Percentiles rank a stretch among this genome's conserved stretches.
Conservation (phyloP, 2,113 vertebrate genomes). For the Asarcornis scutulata region DNA sequence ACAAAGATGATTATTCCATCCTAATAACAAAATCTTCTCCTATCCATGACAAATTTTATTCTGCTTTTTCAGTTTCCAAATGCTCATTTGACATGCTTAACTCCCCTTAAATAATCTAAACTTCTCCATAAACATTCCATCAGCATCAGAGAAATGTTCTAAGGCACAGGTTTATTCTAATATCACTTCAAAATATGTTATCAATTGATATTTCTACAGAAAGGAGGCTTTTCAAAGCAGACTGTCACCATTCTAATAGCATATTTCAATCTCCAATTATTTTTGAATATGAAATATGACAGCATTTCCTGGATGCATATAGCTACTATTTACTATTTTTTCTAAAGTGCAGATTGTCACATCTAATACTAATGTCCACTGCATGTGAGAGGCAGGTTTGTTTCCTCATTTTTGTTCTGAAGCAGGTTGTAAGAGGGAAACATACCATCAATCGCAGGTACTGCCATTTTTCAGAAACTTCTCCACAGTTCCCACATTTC, state of each 20-base stretch:
- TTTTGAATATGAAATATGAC: background rate
- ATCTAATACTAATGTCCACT: background rate
- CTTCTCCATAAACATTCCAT: background rate
- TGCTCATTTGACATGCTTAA: background rate
- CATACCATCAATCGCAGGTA: constrained; percentile 89
- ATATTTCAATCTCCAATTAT: background rate
- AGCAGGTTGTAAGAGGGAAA: background rate
- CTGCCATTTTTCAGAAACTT: constrained; percentile 96
- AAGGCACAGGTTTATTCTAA: background rate
- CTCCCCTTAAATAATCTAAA: background rate
- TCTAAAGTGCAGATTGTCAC: background rate
- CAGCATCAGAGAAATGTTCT: background rate
- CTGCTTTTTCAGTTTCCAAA: background rate
- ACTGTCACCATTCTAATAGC: background rate
- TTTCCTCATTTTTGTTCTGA: background rate
- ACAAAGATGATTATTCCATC: background rate
- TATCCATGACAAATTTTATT: background rate
- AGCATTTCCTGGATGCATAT: background rate
- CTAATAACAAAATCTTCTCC: background rate
- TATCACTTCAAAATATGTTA: background rate
- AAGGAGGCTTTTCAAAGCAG: background rate
- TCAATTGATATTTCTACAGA: background rate
- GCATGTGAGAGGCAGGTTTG: background rate
- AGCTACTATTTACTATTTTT: background rate
- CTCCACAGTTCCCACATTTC: constrained; percentile 95